These are phyloP conservation scores for Salvelinus fontinalis DNA, from an alignment of 2,113 vertebrate genomes.

Conservation along the genomic window DNA sequence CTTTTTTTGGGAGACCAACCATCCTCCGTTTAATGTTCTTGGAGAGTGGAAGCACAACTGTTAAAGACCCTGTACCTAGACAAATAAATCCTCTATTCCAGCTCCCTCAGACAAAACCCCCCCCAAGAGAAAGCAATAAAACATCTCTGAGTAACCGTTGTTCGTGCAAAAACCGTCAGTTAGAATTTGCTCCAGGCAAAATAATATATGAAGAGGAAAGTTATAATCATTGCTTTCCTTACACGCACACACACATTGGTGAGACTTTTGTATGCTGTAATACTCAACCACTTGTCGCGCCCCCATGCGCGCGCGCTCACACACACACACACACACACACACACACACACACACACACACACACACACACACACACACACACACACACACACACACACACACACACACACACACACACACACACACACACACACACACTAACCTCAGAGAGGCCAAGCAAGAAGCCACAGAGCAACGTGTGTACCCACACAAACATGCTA, in stretches of 20 bases:
- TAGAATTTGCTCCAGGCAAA: slow-evolving; percentile 22
- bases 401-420: not conserved
- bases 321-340: not conserved
- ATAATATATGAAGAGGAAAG: slow-evolving; percentile 42
- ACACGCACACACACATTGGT: not conserved
- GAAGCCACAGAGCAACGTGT: slow-evolving; percentile 57
- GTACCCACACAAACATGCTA: slow-evolving; percentile 50
- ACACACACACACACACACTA: slow-evolving; percentile 38
- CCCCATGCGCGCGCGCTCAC: not conserved
- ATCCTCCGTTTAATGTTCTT: slow-evolving; percentile 41
- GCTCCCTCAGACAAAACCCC: slow-evolving; percentile 38
- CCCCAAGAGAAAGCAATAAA: slow-evolving; percentile 17
- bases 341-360: not conserved
- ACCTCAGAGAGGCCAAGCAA: slow-evolving; percentile 57
- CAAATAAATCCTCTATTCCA: slow-evolving; percentile 33
- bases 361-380: slow-evolving; percentile 6
- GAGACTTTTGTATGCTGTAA: no score
- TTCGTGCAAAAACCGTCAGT: slow-evolving; percentile 26
- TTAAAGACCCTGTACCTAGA: slow-evolving; percentile 49
- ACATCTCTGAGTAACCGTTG: slow-evolving; percentile 28
- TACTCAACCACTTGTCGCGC: no score
- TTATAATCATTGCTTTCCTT: slow-evolving; percentile 55
- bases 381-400: slow-evolving; percentile 23
- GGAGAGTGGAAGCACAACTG: slow-evolving; percentile 32
- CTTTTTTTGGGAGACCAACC: slow-evolving; percentile 28